These are phyloP conservation scores for Gymnocephalus cernua DNA, from an alignment of 2,113 vertebrate genomes.

Conservation along the genomic window DNA sequence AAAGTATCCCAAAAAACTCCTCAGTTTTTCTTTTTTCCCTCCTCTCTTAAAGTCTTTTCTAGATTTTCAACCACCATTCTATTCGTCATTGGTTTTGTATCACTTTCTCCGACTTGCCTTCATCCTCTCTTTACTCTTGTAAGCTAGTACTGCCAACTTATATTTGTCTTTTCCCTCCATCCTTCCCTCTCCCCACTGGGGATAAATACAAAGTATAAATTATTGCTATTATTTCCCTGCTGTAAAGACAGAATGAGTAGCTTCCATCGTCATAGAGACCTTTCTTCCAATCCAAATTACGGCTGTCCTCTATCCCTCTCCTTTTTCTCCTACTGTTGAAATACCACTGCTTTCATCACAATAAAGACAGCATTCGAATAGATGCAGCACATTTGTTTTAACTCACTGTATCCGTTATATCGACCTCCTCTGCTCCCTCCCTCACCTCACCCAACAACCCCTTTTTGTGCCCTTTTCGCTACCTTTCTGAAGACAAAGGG, in stretches of 20 bases:
- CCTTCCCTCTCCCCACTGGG: neutral
- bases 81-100: neutral
- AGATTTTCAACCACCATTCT: neutral
- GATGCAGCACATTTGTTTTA: neutral
- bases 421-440: neutral
- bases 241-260: neutral
- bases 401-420: neutral
- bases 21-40: neutral
- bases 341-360: neutral
- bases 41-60: neutral
- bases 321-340: neutral
- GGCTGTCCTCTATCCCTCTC: neutral
- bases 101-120: neutral
- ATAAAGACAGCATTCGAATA: neutral
- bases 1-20: neutral
- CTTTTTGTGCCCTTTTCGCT: neutral
- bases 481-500: constrained; percentile 99
- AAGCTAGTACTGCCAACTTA: neutral
- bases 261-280: neutral
- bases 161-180: neutral
- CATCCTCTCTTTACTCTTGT: neutral
- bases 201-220: no score
- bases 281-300: neutral
- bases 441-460: neutral
- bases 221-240: neutral